A percentile compares a stretch with the other conserved stretches of the same genome.
Conservation (phyloP, 1,140 invertebrate species). For the Solen grandis region DNA sequence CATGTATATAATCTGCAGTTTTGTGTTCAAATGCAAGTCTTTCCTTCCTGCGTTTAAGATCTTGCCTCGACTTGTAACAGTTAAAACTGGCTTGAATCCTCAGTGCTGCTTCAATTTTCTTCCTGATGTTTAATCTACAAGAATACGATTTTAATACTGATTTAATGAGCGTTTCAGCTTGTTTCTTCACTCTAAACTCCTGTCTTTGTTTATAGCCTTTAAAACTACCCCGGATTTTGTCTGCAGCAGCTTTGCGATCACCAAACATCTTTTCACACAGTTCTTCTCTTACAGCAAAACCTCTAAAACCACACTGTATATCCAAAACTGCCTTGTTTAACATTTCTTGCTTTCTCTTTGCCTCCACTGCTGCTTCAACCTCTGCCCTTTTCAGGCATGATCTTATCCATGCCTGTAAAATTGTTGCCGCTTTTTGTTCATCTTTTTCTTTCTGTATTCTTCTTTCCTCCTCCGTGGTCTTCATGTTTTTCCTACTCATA, state of each 20-base stretch:
- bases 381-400: constrained; percentile 16
- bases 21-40: constrained; percentile 12
- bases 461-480: constrained; percentile 18
- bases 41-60: neutral
- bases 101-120: no score
- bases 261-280: neutral
- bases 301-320: constrained; percentile 9
- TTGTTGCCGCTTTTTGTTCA: constrained; percentile 12
- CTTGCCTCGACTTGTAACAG: constrained; percentile 12
- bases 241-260: neutral
- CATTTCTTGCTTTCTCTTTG: neutral
- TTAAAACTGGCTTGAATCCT: no score
- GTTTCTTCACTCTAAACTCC: neutral
- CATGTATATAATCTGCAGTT: constrained; percentile 10
- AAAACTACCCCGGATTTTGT: constrained; percentile 16
- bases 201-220: constrained; percentile 16
- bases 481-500: neutral
- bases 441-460: constrained; percentile 1
- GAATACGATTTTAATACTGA: neutral
- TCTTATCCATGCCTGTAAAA: constrained; percentile 13
- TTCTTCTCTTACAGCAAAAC: constrained; percentile 10
- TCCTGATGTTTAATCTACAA: neutral
- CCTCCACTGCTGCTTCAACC: constrained; percentile 24
- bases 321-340: constrained; percentile 17
- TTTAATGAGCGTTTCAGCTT: constrained; percentile 1